Evolutionary conservation across 2,888 invertebrate species (phyloP), one percentile per base, ranked within the genome.

Genomic region (Apodemia mormo): DNA sequence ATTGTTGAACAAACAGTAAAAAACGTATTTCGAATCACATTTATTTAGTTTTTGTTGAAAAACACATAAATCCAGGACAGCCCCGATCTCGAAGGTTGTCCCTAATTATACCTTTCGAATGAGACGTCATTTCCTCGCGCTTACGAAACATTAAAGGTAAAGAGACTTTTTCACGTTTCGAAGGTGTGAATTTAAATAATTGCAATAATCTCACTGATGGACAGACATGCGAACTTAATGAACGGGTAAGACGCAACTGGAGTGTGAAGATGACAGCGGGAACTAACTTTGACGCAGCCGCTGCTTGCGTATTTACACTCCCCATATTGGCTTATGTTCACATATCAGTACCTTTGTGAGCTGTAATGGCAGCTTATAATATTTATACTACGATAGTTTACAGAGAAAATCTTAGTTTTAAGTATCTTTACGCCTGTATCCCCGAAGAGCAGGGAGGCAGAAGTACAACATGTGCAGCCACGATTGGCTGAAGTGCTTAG

Each of bases 111-210:
- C 90, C 90, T 91, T 91, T 92, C 92, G 91, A 92, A 92, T 88
- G 89, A 92, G 90, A 90, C 91, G 92, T 91, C 91, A 92, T 90
- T 92, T 92, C 90, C 90, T 87, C 84, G 82, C 88, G 83, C 87
- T 92, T 90, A 87, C 90, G 89, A 91, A 92, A 92, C 87, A 89
- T 93, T 91, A 90, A 90, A 87, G 86, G 86, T 87, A 90, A 90
- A 92, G 89, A 87, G 86, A 85, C 84, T 89, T 92, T 92, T 92
- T 90, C 86, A 85, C 81, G 79, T 87, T 88, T 83, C 88, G 85
- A 90, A 93, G 92, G 93, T 92, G 93, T 92, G 92, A 93, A 92
- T 93, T 92, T 93, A 92, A 93, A 93, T 92, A 92, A 93, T 93
- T 92, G 92, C 92, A 92, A 92, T 92, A 92, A 92, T 92, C 88